Conservation (phyloP, 2,113 vertebrate genomes). For the Murina feae region DNA sequence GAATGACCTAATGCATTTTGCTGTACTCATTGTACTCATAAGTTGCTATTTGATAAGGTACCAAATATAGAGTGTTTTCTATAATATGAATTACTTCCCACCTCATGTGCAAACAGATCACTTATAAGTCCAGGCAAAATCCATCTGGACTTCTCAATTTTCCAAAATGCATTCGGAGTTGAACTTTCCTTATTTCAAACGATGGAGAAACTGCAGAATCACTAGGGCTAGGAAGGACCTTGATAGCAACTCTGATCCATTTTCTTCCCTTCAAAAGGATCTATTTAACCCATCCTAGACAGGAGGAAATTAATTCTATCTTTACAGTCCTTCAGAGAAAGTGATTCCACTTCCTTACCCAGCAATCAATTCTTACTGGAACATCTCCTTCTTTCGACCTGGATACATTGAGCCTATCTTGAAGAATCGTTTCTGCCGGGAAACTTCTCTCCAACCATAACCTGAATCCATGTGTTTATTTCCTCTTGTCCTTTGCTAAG, state of each 20-base stretch:
- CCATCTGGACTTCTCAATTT: fast-evolving
- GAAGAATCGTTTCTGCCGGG: background rate
- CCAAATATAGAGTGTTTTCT: background rate
- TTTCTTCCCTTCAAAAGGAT: background rate
- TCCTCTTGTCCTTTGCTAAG: background rate
- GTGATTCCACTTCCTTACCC: background rate
- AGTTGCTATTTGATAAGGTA: background rate
- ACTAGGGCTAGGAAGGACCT: background rate
- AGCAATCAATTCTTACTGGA: background rate
- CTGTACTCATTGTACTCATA: background rate
- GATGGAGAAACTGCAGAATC: fast-evolving
- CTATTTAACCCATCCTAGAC: background rate
- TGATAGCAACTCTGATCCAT: background rate
- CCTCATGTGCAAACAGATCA: fast-evolving
- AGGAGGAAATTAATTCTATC: background rate
- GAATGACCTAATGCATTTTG: fast-evolving
- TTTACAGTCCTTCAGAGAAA: background rate
- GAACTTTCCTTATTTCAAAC: background rate
- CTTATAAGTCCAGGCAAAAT: background rate
- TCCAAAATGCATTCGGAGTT: background rate
- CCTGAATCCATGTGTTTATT: background rate
- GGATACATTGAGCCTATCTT: background rate
- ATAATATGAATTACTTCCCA: background rate
- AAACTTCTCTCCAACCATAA: background rate
- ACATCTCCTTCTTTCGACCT: background rate